Conservation (phyloP, 1,140 invertebrate genomes). For the Solenopsis fugax region DNA sequence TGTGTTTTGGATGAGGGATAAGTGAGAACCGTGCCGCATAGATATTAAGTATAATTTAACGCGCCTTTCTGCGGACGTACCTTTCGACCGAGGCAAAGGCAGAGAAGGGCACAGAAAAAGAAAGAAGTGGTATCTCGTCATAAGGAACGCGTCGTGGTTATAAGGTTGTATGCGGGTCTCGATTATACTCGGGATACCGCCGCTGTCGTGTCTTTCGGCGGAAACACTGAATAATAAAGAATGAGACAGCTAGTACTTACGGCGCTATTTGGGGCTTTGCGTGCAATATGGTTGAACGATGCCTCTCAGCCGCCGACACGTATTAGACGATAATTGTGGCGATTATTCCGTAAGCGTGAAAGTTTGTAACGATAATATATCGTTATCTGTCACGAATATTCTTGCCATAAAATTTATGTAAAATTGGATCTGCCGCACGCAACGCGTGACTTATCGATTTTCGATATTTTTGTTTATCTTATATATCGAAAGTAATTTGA, state of each 20-base stretch:
- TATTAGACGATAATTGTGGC: slow-evolving; percentile 63
- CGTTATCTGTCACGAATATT: slow-evolving; percentile 18
- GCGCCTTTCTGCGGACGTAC: neutral
- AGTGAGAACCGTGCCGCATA: slow-evolving; percentile 72
- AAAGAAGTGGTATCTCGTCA: neutral
- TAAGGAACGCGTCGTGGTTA: neutral
- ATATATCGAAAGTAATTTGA: slow-evolving; percentile 6
- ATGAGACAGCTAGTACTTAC: slow-evolving; percentile 52
- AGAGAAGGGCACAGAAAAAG: neutral
- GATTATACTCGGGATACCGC: slow-evolving; percentile 39
- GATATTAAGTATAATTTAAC: slow-evolving; percentile 80
- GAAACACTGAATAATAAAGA: slow-evolving; percentile 64
- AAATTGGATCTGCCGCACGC: neutral
- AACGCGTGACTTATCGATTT: slow-evolving; percentile 26
- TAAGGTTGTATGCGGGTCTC: neutral
- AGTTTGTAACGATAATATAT: slow-evolving; percentile 47
- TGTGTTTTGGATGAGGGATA: slow-evolving; percentile 74
- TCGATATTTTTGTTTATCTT: slow-evolving; percentile 1
- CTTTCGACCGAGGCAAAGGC: slow-evolving; percentile 6
- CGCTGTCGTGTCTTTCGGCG: slow-evolving; percentile 8
- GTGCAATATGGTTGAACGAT: slow-evolving; percentile 53
- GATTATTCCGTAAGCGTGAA: slow-evolving; percentile 61
- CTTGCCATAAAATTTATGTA: neutral
- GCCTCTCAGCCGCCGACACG: slow-evolving; percentile 49
- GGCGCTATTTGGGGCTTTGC: slow-evolving; percentile 51